These are phyloP conservation scores for Cryptocephalus primarius DNA, from an alignment of 2,888 invertebrate genomes.

Conservation along the genomic window DNA sequence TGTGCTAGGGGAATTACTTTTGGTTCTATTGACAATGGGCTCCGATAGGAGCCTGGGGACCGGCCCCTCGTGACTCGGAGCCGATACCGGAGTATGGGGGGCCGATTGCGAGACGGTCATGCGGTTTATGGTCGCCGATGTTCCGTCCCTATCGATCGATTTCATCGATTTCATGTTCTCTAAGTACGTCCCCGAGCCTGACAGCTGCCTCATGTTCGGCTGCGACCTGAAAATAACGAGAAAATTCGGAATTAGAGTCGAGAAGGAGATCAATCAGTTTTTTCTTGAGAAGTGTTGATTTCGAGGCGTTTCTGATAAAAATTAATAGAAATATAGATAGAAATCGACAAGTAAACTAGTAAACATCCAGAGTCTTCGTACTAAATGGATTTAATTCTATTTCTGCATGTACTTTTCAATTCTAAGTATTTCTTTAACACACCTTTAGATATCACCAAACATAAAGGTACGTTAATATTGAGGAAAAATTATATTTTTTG, in stretches of 20 bases:
- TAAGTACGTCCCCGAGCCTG: conserved; percentile 29
- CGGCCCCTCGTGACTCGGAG: conserved; percentile 27
- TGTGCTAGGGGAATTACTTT: conserved; percentile 19
- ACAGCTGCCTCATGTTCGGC: conserved; percentile 35
- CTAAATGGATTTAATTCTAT: too few species aligned
- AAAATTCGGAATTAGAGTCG: too few species aligned
- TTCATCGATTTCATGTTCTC: conserved; percentile 31
- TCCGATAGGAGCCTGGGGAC: conserved; percentile 32
- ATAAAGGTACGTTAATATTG: too few species aligned
- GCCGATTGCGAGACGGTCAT: conserved; percentile 35
- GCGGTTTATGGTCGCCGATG: conserved; percentile 23
- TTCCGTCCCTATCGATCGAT: conserved; percentile 29
- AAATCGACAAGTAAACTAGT: too few species aligned
- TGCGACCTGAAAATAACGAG: conserved; percentile 30
- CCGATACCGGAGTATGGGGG: conserved; percentile 36
- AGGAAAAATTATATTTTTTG: too few species aligned
- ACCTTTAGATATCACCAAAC: too few species aligned
- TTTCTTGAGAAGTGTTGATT: neutral
- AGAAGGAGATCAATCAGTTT: too few species aligned
- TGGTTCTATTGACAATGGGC: conserved; percentile 25
- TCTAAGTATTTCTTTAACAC: too few species aligned
- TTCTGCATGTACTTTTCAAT: too few species aligned
- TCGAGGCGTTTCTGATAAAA: neutral
- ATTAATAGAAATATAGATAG: neutral
- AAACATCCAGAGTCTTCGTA: too few species aligned